Base-by-base conservation (phyloP, 2,888 invertebrate genomes). In the Belgica antarctica region DNA sequence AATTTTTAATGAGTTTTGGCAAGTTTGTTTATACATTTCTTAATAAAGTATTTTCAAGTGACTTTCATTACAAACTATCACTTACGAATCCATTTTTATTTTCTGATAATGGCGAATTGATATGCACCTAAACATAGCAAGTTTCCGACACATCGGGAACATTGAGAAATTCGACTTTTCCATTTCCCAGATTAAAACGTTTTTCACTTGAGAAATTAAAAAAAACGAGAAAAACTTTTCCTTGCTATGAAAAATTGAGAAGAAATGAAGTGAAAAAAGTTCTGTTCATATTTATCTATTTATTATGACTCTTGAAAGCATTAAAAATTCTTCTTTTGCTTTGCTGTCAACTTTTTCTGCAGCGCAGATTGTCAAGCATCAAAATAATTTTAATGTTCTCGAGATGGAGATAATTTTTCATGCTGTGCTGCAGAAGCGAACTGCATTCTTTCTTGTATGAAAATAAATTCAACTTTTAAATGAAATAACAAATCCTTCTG, bases 301-400 rank as follows among this genome's bases (percentile, higher is more conserved):
- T 10, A 31, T 31, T 4, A 31, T n/a, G 31, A 12, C 41, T 5
- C 41, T 41, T 41, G 8, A 41, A n/a, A 15, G 15, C 5, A 4
- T 41, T n/a, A n/a, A n/a, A n/a, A n/a, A n/a, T n/a, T n/a, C n/a
- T n/a, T n/a, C n/a, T n/a, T n/a, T n/a, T n/a, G n/a, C n/a, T n/a
- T n/a, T n/a, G n/a, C 12, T 12, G 10, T 41, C 41, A n/a, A 10
- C 41, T 41, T 12, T 22, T 52, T 52, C 52, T 52, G 4, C 7
- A 52, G 41, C 22, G 17, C 17, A 31, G 34, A 7, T 52, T 52
- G 52, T 52, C 52, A 22, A 52, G 52, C 52, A 52, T 52, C 52
- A 52, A 22, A 52, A 52, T 52, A 19, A 52, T 52, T 19, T 52
- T 52, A 52, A 52, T 52, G n/a, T n/a, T 31, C 41, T 7, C 41